Conservation (phyloP, 2,888 invertebrate genomes). For the Philopedon plagiatum region DNA sequence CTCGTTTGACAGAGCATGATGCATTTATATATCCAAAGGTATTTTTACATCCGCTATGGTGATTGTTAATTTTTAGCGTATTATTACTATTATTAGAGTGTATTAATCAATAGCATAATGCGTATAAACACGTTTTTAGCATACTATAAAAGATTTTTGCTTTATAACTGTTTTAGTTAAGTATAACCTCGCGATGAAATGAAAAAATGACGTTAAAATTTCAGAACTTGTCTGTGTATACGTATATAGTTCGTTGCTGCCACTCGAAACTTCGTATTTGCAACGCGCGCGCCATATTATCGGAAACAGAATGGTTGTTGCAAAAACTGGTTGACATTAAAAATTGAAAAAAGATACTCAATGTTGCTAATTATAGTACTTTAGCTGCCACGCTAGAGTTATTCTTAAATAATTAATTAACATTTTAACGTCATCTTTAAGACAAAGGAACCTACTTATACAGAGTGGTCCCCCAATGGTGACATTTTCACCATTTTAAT, state of each 20-base stretch:
- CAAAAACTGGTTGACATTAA: conserved; percentile 16
- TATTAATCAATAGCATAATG: no score
- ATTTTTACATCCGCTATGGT: no score
- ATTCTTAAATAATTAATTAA: not conserved
- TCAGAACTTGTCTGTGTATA: not conserved
- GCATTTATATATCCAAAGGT: no score
- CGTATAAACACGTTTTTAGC: no score
- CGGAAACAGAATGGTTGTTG: not conserved
- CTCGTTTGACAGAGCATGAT: no score
- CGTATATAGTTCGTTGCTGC: not conserved
- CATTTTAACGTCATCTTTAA: no score
- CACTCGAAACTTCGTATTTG: not conserved
- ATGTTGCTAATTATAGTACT: not conserved
- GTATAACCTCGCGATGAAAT: not conserved
- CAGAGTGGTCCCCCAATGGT: no score
- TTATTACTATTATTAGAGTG: no score
- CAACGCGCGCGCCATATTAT: not conserved
- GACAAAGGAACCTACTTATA: no score
- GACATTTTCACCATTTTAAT: no score
- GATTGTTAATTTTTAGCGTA: no score
- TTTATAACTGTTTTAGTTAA: conserved; percentile 5
- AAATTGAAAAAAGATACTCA: not conserved
- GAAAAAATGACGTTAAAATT: not conserved
- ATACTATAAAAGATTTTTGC: not conserved
- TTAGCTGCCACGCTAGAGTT: not conserved